Evolutionary conservation across 2,797 vertebrate species (phyloP), one percentile per base, ranked within the genome.

Genomic region (Enoplosus armatus): DNA sequence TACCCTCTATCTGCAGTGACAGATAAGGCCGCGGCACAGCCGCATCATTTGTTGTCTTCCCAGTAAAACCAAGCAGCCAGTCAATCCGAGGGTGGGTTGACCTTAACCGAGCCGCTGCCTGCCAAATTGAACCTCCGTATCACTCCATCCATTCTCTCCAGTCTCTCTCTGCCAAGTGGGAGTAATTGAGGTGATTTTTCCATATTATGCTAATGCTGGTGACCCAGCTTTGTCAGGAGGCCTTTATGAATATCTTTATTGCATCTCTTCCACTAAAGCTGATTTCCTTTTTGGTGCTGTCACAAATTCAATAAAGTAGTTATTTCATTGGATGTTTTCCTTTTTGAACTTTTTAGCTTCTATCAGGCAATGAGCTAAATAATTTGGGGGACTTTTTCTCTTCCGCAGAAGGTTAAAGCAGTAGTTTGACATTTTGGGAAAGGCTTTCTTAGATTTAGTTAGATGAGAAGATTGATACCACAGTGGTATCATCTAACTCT

Each of bases 111-210:
- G 71, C 55, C 51, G 5, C 64, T 27, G 65, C 48, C 77, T 79
- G 77, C 87, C 77, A 85, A 79, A 87, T 64, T 79, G 56, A 85
- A 84, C 82, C 71, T 59, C 63, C 2, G 6, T 65, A 82, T 79
- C 9, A 9, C 74, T 85, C 66, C 61, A 86, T 87, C 76, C 61
- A 69, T 88, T 86, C 71, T 85, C 58, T 58, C 58, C 33, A n/a
- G 20, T 71, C 59, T 65, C 71, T 79, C 60, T 77, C 55, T 77
- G 77, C 83, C 85, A 90, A 85, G 75, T 79, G 71, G 79, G 55
- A 87, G 88, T 89, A 87, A 87, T 84, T 78, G 80, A 87, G 75
- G 79, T 87, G 79, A 91, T 92, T 89, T 89, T 89, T 89, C 72
- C 51, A 77, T 73, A 88, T 92, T 90, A 90, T 79, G 85, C 64